Percentiles rank a stretch among this genome's conserved stretches.
phyloP scores from a whole-genome alignment of 1,140 invertebrate genomes.

The Sinella curviseta region DNA sequence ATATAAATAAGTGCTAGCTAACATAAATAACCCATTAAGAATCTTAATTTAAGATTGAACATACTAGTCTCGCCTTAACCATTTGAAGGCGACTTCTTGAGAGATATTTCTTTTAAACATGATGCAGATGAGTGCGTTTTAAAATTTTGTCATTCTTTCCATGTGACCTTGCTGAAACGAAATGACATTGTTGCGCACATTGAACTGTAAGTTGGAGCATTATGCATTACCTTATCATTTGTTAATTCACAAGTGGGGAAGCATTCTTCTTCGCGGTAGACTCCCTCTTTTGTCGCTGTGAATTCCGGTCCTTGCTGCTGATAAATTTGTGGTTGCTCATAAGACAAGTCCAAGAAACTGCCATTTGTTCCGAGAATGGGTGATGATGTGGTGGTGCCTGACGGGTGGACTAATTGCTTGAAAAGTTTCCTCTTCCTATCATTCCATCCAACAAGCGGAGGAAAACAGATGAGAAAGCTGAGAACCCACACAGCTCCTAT shows the following conservation, averaged over 20 bases:
- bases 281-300: neutral
- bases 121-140: neutral
- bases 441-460: constrained; percentile 85
- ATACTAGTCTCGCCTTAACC: too few relatives aligned
- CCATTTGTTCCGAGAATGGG: neutral
- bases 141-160: neutral
- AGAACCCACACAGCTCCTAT: constrained; percentile 90
- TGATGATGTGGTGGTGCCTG: neutral
- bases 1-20: too few relatives aligned
- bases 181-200: too few relatives aligned
- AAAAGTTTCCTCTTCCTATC: constrained; percentile 60
- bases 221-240: constrained; percentile 80
- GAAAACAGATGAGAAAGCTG: constrained; percentile 94
- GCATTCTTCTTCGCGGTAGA: constrained; percentile 56
- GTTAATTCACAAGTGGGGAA: constrained; percentile 86
- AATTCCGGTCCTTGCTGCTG: neutral
- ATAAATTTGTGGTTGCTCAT: neutral
- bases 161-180: neutral
- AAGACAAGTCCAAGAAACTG: neutral
- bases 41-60: too few relatives aligned
- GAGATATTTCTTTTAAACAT: too few relatives aligned
- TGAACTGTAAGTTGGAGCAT: too few relatives aligned
- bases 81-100: too few relatives aligned
- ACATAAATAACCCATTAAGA: too few relatives aligned
- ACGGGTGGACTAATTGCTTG: neutral